Evolutionary conservation across 2,888 invertebrate species (phyloP), one percentile per base, ranked within the genome.

Genomic region (Hydrotaea cyrtoneurina): DNA sequence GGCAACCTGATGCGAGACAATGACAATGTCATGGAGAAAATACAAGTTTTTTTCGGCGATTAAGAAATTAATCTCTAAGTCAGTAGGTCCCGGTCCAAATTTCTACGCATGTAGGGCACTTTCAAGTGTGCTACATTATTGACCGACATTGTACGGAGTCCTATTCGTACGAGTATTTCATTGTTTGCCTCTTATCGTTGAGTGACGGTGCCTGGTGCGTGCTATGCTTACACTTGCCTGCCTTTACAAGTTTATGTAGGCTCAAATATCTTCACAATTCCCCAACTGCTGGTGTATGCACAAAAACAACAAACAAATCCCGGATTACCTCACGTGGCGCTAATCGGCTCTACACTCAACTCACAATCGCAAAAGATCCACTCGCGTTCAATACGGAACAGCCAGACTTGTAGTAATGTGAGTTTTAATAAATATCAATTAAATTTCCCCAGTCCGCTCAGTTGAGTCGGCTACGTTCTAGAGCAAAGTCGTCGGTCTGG

Each of bases 351-450:
- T 43, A 11, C 15, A 50, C n/a, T 50, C 50, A 26, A 23, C 43
- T 73, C 57, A 50, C 23, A 59, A 73, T 71, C 21, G 10, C n/a
- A 23, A 1, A 19, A 71, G 64, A 62, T 59, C 26, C 19, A 55
- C 46, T 15, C 21, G 69, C 46, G 46, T n/a, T 19, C 11, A 46
- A 21, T 36, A 13, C 43, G 19, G 36, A 39, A 39, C 21, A 21
- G 23, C 13, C 11, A 15, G 7, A 57, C 26, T 26, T 69, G 31
- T 31, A 55, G 46, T 46, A 11, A 55, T 21, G 21, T 62, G 66
- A 73, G 74, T 50, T 17, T 31, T 31, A 39, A 75, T 78, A 83
- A 78, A 39, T 64, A 64, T 46, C 39, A 81, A 43, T 81, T 78
- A 10, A 73, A 69, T 69, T n/a, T 69, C 39, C 66, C 19, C 1